Evolutionary conservation across 2,113 vertebrate species (phyloP), one percentile per base, ranked within the genome.

Genomic region (Phrynosoma blainvillii): DNA sequence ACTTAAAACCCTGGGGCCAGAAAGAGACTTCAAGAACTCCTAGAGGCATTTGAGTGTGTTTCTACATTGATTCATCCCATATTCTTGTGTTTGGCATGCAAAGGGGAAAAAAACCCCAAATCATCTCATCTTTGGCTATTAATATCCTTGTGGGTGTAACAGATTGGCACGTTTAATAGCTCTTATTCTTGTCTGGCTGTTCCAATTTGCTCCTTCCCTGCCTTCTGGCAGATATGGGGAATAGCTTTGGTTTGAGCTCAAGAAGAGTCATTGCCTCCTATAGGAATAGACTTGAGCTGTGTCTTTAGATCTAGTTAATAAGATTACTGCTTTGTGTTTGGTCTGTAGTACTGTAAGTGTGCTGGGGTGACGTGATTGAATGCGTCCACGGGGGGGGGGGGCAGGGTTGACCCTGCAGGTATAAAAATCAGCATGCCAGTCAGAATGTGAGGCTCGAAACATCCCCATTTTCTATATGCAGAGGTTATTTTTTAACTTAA

Each of bases 131-230:
- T 40, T 16, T 25, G 0, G 79, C 12, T 79, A 27, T 82, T 76
- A 83, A 76, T 88, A 76, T 66, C 47, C 8, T 65, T 16, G 85
- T 89, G 87, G 85, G 80, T 83, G 91, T 76, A 54, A 68, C 2
- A 71, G 77, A 25, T 56, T 56, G 77, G 77, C 36, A 1, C 0
- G 3, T 59, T 71, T 71, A 47, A 23, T 80, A 32, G 68, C 56
- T 27, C 42, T 25, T 82, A 68, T 86, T 71, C 80, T 89, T 68
- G 52, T 88, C 89, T 62, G 47, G 80, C 59, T 14, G 6, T 52
- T 84, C n/a, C 7, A 16, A 40, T 1, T 79, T 74, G 6, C 56
- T 68, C 71, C 65, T 84, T 79, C 79, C 42, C 81, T 81, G 74
- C 79, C 84, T 82, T 32, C 73, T 88, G 77, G 71, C 74, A 21